Base-by-base conservation (phyloP, 2,797 vertebrate species). In the Distichodus sexfasciatus region DNA sequence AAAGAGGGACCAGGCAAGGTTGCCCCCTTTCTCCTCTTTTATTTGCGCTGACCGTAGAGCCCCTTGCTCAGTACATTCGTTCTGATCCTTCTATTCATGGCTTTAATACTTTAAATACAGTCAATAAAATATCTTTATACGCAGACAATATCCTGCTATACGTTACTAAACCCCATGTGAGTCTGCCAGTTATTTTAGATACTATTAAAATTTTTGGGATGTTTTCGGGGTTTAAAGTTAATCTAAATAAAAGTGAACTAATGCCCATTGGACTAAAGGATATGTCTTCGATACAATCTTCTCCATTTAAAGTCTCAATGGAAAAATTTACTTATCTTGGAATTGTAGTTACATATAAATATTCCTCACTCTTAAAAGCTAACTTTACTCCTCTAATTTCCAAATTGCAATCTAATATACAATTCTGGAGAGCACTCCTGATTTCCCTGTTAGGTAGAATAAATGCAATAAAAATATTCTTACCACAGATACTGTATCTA, bases 401-500 rank as follows among this genome's bases (percentile, higher is more conserved):
- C 1, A 74, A 33, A 8, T 58, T 74, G 5, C 0, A 35, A 15
- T 21, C 12, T 2, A 63, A 69, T 4, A 3, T 71, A 1, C 26
- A 70, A 2, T 75, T 77, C 7, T 80, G 69, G 51, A 67, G 31
- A 29, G 64, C 72, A n/a, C 57, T 77, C 21, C 72, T 40, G 2
- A 41, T 76, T 24, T 77, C 65, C 1, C 12, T 79, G 17, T 33
- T 75, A 9, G 72, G 55, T 4, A 77, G 47, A 47, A 29, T 75
- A 5, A 80, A 74, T 53, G 74, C 62, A 10, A 38, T 77, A 10
- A 66, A 72, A 19, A 64, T 66, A 11, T 72, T 44, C 63, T 66
- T 75, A 10, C 69, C 53, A 14, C 72, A 77, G 17, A 21, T 76
- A 5, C 0, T 74, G 1, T 71, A 58, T 0, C 12, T 59, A 3